These are phyloP conservation scores for Rousettus leschenaultii DNA, from an alignment of 2,113 vertebrate species.

Conservation along the genomic window DNA sequence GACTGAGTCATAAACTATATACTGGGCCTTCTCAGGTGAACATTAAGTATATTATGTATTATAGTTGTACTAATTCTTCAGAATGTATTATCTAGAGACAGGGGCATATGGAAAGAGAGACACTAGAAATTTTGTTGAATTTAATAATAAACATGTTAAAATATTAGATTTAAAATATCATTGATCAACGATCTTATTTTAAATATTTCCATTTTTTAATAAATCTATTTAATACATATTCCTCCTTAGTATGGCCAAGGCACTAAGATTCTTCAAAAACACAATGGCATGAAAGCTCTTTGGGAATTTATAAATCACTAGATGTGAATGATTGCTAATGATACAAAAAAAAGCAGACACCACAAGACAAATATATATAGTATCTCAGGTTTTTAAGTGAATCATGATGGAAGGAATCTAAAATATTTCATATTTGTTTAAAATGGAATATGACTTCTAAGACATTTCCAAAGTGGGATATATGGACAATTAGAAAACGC, in stretches of 20 bases:
- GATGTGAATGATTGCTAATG: not conserved
- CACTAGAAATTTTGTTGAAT: not conserved
- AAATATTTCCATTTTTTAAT: not conserved
- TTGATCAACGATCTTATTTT: not conserved
- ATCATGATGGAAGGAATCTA: not conserved
- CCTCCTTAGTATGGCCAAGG: not conserved
- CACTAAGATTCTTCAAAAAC: not conserved
- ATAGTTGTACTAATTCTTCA: not conserved
- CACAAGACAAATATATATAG: not conserved
- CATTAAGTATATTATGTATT: not conserved
- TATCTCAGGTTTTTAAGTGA: not conserved
- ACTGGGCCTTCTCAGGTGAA: not conserved
- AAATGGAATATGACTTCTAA: not conserved
- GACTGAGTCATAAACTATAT: not conserved
- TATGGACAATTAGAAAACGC: not conserved
- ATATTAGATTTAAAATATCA: not conserved
- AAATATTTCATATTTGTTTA: not conserved
- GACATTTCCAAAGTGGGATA: not conserved
- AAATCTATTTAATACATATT: not conserved
- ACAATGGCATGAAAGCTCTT: not conserved
- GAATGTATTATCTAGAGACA: not conserved
- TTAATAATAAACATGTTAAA: not conserved
- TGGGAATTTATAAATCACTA: not conserved
- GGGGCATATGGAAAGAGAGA: not conserved
- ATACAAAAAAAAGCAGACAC: not conserved